Percentiles rank a stretch among this genome's conserved stretches.
phyloP scores from a whole-genome alignment of 2,888 invertebrate genomes.

The Rutpela maculata region DNA sequence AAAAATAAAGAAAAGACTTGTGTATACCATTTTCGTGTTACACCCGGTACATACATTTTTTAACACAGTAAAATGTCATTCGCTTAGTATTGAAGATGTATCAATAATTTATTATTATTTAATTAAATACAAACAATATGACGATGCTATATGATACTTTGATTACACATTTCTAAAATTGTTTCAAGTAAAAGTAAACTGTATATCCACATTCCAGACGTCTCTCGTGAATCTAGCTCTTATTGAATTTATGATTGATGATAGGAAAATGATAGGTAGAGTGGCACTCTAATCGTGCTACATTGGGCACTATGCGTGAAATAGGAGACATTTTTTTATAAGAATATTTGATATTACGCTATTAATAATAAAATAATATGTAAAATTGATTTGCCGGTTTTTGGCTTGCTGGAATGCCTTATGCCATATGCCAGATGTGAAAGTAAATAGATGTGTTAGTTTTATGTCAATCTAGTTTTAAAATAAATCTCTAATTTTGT shows the following conservation, averaged over 20 bases:
- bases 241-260: conserved; percentile 7
- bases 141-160: not conserved
- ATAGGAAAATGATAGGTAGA: not conserved
- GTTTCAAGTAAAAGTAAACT: not conserved
- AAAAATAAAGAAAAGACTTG: no score
- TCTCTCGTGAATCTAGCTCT: not conserved
- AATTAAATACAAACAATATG: not conserved
- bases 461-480: no score
- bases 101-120: not conserved
- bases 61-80: no score
- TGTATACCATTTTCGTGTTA: no score
- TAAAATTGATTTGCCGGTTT: no score
- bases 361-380: no score
- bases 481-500: no score
- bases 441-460: no score
- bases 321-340: not conserved
- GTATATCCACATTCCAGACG: not conserved
- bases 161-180: not conserved
- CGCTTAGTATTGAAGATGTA: no score
- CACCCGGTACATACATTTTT: no score
- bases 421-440: no score
- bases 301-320: not conserved
- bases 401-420: no score
- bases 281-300: not conserved
- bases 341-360: not conserved